Evolutionary conservation across 2,888 invertebrate genomes (phyloP), one percentile per base, ranked within the genome.

Genomic region (Acrocyrtus sp.): DNA sequence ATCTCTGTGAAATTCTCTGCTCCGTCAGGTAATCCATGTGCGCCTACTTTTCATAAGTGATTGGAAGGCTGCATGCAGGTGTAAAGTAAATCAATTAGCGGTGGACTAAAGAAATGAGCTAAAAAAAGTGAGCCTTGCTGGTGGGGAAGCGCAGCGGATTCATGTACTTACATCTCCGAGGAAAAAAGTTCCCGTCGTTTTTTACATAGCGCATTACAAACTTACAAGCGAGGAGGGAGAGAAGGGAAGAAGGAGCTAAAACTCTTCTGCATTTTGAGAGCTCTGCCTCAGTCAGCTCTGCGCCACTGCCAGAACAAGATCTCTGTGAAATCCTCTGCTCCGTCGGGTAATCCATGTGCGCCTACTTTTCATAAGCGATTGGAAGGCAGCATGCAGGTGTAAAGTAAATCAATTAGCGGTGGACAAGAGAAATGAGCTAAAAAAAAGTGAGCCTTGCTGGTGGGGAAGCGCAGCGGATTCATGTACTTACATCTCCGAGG

Each of bases 281-380:
- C n/a, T 56, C 57, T 34, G 58, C 21, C 51, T 67, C 67, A 67
- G 67, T 67, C 51, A 8, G 50, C 50, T 67, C 67, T 67, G 29
- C 41, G 57, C 67, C 3, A 29, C 39, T 57, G 48, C 29, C 58
- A 67, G 58, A 57, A 58, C 67, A 67, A 67, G 67, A 58, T 56
- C 56, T 51, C 67, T 58, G 58, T 51, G 17, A 15, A 19, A 21
- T 22, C 51, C 39, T 21, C 51, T 27, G n/a, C 43, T 51, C 58
- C 43, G 21, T n/a, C 29, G n/a, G 48, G 26, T 41, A 19, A 21
- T 22, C 57, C 67, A 67, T 58, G 58, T 67, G 67, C 41, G 26
- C 26, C 45, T 47, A 1, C 19, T 47, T 8, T 41, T 41, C 8
- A n/a, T n/a, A n/a, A n/a, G n/a, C n/a, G n/a, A n/a, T n/a, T n/a